Conservation (phyloP, 2,797 vertebrate species). For the Pagetopsis macropterus region DNA sequence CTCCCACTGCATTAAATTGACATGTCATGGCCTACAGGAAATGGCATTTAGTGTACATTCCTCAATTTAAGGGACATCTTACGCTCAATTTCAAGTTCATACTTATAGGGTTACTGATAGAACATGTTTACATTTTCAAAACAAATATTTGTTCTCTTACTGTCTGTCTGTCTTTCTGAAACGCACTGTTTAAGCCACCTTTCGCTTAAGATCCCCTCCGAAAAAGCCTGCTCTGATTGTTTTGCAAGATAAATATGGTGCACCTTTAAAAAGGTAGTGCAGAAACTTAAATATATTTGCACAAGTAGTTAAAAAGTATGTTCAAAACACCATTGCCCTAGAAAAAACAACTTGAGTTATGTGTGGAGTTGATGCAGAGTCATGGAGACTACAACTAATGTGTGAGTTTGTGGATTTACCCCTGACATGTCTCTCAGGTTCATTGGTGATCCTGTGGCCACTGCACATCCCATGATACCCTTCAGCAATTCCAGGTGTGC, state of each 20-base stretch:
- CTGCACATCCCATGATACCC: constrained; percentile 62
- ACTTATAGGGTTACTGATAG: too few species aligned
- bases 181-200: too few species aligned
- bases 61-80: neutral
- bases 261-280: too few species aligned
- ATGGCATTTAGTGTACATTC: neutral
- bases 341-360: neutral
- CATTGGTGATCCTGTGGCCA: constrained; percentile 58
- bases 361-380: neutral
- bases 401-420: constrained; percentile 52
- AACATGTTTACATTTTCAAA: too few species aligned
- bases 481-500: constrained; percentile 56
- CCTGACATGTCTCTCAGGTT: constrained; percentile 63
- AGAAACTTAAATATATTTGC: too few species aligned
- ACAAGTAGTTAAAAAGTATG: too few species aligned
- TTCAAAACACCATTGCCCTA: neutral
- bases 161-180: too few species aligned
- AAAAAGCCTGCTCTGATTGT: too few species aligned
- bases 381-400: neutral
- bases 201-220: too few species aligned
- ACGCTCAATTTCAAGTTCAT: too few species aligned
- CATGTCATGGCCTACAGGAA: constrained; percentile 15
- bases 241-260: too few species aligned
- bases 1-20: neutral
- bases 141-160: too few species aligned